Evolutionary conservation across 2,797 vertebrate species (phyloP), one percentile per base, ranked within the genome.

Genomic region (Onychomys arenicola): DNA sequence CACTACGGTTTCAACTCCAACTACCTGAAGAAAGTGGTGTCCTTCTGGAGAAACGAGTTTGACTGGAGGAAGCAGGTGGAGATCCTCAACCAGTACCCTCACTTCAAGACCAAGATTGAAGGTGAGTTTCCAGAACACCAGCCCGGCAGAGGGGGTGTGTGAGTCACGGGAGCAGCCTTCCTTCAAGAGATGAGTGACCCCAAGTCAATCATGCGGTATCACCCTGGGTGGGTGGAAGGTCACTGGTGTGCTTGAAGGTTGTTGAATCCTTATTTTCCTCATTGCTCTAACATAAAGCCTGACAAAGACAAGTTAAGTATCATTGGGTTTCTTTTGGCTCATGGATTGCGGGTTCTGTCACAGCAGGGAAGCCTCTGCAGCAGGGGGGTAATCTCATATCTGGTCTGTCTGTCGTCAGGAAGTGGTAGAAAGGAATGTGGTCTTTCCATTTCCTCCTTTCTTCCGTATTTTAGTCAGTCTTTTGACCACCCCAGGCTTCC

Each of bases 71-170:
- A 98, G 94, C 98, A 99, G 97, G 98, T 99, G 90, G 98, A 98
- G 65, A 13, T 98, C 90, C 98, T 99, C 76, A 99, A 99, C 96
- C 96, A 95, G 71, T 99, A 98, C 90, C 98, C 99, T 29, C 99
- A 99, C 46, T 99, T 98, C 98, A 99, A 98, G 98, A 99, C 99
- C 2, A 98, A 98, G 95, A 99, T 99, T 85, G 99, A 99, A 98
- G 99, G 99, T 99, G 34, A 0, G 97, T 96, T 86, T 67, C 69
- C 67, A 29, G 7, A 40, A 3, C 43, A 2, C 11, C 49, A 6
- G 6, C 27, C 37, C 9, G 57, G 57, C 34, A 4, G 4, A 14
- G 37, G 25, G 3, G 32, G 21, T 29, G 65, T 29, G 5, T 6
- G 9, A 21, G 59, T 49, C 21, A 2, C 5, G 1, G 80, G 55